Percentiles rank a stretch among this genome's conserved stretches.
phyloP scores from a whole-genome alignment of 2,797 vertebrate genomes.

The Anabacerthia variegaticeps region DNA sequence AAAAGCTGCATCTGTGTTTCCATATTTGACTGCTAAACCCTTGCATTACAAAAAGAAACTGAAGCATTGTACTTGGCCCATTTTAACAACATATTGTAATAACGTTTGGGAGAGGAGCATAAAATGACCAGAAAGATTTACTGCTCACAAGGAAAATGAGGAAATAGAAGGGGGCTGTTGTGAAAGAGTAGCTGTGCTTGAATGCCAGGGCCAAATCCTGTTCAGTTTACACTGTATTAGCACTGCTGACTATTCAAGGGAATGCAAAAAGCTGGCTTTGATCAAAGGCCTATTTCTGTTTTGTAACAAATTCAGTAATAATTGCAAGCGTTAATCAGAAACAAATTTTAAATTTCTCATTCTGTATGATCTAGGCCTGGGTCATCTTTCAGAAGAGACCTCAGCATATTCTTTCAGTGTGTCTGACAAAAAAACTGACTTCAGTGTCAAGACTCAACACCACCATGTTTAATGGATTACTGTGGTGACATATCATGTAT shows the following conservation, averaged over 20 bases:
- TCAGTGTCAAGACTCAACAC: not conserved
- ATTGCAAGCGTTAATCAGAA: not conserved
- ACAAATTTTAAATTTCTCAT: not conserved
- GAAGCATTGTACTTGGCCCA: not conserved
- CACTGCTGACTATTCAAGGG: not conserved
- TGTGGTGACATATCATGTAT: not conserved
- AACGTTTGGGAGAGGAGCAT: not conserved
- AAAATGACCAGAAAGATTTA: not conserved
- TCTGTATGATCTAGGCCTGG: not conserved
- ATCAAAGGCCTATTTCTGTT: not conserved
- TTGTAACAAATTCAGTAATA: not conserved
- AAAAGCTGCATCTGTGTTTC: slow-evolving; percentile 15
- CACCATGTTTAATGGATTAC: not conserved
- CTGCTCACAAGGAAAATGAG: not conserved
- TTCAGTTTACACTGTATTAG: not conserved
- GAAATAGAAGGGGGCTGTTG: not conserved
- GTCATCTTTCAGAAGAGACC: not conserved
- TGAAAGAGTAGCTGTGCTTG: not conserved
- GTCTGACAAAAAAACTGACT: not conserved
- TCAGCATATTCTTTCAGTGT: not conserved
- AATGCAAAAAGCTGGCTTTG: not conserved
- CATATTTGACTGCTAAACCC: not conserved
- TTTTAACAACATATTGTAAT: not conserved
- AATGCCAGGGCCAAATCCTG: not conserved
- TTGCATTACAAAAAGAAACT: not conserved